A percentile compares a stretch with the other conserved stretches of the same genome.
phyloP scores from a whole-genome alignment of 2,797 vertebrate species.

The Falco naumanni region DNA sequence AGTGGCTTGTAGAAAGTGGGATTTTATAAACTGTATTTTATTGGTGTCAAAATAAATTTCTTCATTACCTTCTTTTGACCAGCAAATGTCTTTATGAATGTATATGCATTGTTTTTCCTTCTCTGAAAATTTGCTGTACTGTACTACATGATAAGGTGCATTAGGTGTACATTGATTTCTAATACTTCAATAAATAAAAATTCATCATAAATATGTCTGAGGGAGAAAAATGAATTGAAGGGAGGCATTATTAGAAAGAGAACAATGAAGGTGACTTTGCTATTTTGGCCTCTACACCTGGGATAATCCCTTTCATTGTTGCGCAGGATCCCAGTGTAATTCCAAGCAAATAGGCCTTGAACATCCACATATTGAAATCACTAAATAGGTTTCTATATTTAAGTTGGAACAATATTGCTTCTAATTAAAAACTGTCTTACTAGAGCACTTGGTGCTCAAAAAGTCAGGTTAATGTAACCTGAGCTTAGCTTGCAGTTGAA shows the following conservation, averaged over 20 bases:
- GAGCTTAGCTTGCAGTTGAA: neutral
- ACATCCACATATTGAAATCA: constrained; percentile 12
- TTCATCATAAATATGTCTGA: neutral
- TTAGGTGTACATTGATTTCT: neutral
- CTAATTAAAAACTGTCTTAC: constrained; percentile 57
- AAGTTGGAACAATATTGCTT: constrained; percentile 51
- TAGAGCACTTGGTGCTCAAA: neutral
- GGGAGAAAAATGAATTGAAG: neutral
- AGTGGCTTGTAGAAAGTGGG: neutral
- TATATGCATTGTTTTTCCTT: neutral
- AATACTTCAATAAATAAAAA: neutral
- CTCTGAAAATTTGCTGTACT: neutral
- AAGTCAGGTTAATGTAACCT: constrained; percentile 35
- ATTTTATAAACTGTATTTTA: neutral
- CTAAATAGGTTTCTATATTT: constrained; percentile 63
- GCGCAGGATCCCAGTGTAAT: neutral
- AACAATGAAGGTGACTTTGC: constrained; percentile 47
- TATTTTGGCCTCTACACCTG: constrained; percentile 54
- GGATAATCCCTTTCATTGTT: constrained; percentile 47
- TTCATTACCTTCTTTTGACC: neutral
- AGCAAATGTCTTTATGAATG: neutral
- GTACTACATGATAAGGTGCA: neutral
- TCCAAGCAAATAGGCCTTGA: constrained; percentile 38
- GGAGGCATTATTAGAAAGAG: neutral
- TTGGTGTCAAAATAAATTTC: neutral